Evolutionary conservation across 2,113 vertebrate genomes (phyloP), one percentile per base, ranked within the genome.

Genomic region (Phodopus roborovskii): DNA sequence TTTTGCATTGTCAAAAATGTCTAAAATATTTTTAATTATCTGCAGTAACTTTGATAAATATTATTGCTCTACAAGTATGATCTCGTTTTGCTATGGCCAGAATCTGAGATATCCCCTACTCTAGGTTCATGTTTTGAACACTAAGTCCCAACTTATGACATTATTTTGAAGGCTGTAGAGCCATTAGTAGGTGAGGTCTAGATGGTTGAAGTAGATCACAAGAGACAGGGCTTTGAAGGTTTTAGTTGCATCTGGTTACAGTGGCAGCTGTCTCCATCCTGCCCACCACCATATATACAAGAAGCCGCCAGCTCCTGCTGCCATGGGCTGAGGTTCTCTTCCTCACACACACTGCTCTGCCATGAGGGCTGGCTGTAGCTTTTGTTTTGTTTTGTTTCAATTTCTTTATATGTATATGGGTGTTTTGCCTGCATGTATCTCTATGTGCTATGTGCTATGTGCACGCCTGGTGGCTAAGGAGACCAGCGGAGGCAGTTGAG

Each of bases 1-100:
- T 83, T 83, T 74, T 78, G 53, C 3, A 33, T 60, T 82, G 33
- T 82, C 30, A 45, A 30, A 93, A 53, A 39, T 13, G 15, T 78
- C 62, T 62, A 77, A 95, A 96, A 78, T 89, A 73, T 30, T 26
- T 89, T 87, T 33, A 64, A 85, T 45, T 77, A 36, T 84, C 45
- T 60, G 64, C 90, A 94, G 87, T 86, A 56, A 24, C 50, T 88
- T 84, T 84, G 50, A 26, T 85, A 83, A 68, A 17, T 68, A 30
- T 81, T 89, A 42, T 17, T 94, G n/a, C 11, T 70, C 2, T 22
- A 26, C 0, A 7, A 96, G 2, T 16, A 42, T 83, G 42, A 10
- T 73, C 4, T 82, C 3, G 4, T 73, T 73, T 68, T 39, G 15
- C 33, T 88, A 0, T 73, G 85, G 22, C 36, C 73, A 24, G 66